Evolutionary conservation across 1,140 invertebrate species (phyloP), one percentile per base, ranked within the genome.

Genomic region (Elymnias hypermnestra): DNA sequence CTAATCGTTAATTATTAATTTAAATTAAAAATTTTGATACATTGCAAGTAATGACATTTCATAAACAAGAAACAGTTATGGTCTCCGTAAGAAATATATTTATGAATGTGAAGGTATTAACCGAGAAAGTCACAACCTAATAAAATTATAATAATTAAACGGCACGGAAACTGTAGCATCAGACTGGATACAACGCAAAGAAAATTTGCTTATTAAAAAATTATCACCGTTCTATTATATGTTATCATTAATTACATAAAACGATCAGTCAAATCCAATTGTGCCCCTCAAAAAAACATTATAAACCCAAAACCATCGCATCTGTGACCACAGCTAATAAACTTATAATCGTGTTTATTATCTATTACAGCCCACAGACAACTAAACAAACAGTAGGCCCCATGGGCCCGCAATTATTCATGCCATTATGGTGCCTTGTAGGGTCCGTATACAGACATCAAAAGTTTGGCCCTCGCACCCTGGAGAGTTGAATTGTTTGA

Each of bases 341-440:
- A 73, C 64, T 57, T 60, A 72, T 76, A 76, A 76, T 73, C 64
- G 54, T 63, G 65, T 73, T 73, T 72, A 73, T 71, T 68, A 71
- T 71, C 64, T 65, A 69, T 69, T 69, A 67, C 63, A 39, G 48
- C 50, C 54, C 48, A 55, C 49, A 53, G 56, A 53, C 54, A 57
- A 57, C 40, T 48, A 62, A 57, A 62, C 61, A 56, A 55, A 48
- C 52, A 52, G 23, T 9, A 29, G 17, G 50, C 46, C 57, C 62
- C 62, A 26, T 35, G 63, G 65, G 71, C 46, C 33, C 26, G 55
- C 62, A 68, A 71, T 71, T 73, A 71, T 69, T 64, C 62, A 69
- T 59, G 58, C 56, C 44, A 40, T 55, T 43, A 50, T 46, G 46
- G 45, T 50, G 28, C 15, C 49, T 12, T 29, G 29, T 15, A 15